These are phyloP conservation scores for Lutraria lutraria DNA, from an alignment of 2,888 invertebrate genomes.

Conservation along the genomic window DNA sequence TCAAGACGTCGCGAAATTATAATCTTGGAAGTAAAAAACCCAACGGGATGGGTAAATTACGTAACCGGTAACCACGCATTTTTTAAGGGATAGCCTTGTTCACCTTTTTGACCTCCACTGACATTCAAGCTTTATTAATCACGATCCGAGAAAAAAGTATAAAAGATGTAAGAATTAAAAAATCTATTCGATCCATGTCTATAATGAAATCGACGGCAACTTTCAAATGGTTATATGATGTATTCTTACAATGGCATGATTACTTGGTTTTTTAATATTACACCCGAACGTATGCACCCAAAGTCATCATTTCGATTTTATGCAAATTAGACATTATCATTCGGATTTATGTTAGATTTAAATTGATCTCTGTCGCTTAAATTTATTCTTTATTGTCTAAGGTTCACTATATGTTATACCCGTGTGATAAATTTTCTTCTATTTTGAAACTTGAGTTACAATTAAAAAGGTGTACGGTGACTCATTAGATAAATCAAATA, in stretches of 20 bases:
- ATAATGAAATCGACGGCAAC: too few relatives aligned
- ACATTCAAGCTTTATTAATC: too few relatives aligned
- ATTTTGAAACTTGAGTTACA: neutral
- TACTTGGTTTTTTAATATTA: neutral
- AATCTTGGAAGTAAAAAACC: too few relatives aligned
- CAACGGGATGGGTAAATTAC: too few relatives aligned
- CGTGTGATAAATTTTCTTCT: neutral
- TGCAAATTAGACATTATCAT: neutral
- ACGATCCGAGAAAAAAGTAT: too few relatives aligned
- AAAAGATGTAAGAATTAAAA: neutral
- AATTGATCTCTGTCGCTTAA: neutral
- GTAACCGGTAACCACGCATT: too few relatives aligned
- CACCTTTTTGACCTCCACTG: too few relatives aligned
- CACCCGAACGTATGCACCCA: neutral
- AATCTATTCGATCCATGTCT: neutral
- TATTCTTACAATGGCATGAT: neutral
- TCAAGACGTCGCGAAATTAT: too few relatives aligned
- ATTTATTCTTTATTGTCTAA: slow-evolving; percentile 9
- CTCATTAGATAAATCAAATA: slow-evolving; percentile 16
- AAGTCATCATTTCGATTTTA: neutral
- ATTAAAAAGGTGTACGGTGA: slow-evolving; percentile 1
- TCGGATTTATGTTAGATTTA: neutral
- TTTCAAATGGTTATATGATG: too few relatives aligned
- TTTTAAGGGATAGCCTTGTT: too few relatives aligned
- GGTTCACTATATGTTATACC: neutral